These are phyloP conservation scores for Caradrina kadenii DNA, from an alignment of 2,888 invertebrate species.

Conservation along the genomic window DNA sequence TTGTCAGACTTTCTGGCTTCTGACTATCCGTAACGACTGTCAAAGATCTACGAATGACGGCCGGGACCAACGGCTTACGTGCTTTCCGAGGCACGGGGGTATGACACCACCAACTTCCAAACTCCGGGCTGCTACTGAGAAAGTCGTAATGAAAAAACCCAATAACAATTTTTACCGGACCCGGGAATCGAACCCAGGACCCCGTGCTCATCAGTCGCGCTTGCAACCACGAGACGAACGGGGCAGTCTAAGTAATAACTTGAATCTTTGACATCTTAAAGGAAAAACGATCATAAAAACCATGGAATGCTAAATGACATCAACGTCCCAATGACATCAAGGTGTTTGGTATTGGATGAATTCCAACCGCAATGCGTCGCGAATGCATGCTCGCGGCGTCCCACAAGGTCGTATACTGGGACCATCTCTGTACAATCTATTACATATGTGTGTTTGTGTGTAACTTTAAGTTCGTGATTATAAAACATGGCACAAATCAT, in stretches of 20 bases:
- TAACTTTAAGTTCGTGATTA: slow-evolving; percentile 12
- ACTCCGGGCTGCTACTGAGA: too few relatives aligned
- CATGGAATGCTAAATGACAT: slow-evolving; percentile 38
- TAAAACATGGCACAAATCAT: slow-evolving; percentile 27
- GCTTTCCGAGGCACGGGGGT: too few relatives aligned
- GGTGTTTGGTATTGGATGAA: slow-evolving; percentile 71
- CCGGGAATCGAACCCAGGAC: too few relatives aligned
- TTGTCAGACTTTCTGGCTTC: too few relatives aligned
- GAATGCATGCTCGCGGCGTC: slow-evolving; percentile 74
- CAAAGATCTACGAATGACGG: too few relatives aligned
- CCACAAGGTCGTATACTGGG: slow-evolving; percentile 78
- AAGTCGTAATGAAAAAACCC: too few relatives aligned
- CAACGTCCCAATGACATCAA: slow-evolving; percentile 62
- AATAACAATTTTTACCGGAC: too few relatives aligned
- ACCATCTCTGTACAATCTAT: slow-evolving; percentile 63
- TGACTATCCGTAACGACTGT: too few relatives aligned
- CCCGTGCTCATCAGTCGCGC: too few relatives aligned
- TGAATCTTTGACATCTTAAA: slow-evolving; percentile 5
- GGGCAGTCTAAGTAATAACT: slow-evolving; percentile 6
- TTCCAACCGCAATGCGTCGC: slow-evolving; percentile 66
- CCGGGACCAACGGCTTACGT: too few relatives aligned
- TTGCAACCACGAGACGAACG: too few relatives aligned
- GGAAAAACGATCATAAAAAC: slow-evolving; percentile 35
- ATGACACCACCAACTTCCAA: too few relatives aligned
- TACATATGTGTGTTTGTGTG: slow-evolving; percentile 14